Percentiles rank a stretch among this genome's conserved stretches.
phyloP scores from a whole-genome alignment of 1,140 invertebrate species.

The Heterodera carotae region DNA sequence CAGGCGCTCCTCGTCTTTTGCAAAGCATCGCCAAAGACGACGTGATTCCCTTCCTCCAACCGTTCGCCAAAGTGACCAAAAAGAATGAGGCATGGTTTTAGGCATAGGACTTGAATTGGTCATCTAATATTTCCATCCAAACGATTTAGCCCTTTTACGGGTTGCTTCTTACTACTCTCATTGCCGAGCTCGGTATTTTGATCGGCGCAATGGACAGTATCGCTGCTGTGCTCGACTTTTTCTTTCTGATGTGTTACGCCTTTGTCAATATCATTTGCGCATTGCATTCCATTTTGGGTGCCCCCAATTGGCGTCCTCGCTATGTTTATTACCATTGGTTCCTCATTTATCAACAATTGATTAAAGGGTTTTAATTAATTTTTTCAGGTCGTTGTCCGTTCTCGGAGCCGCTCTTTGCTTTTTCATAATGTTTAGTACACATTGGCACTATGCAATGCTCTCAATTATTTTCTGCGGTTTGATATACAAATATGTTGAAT shows the following conservation, averaged over 20 bases:
- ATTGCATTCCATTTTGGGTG: conserved; percentile 86
- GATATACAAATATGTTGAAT: conserved; percentile 99
- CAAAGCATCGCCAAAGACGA: conserved; percentile 66
- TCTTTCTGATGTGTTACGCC: conserved; percentile 99
- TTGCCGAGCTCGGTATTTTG: conserved; percentile 71
- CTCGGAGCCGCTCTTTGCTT: conserved; percentile 89
- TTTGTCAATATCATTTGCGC: conserved; percentile 98
- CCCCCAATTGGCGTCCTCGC: conserved; percentile 95
- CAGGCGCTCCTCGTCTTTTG: conserved; percentile 72
- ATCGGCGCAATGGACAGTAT: conserved; percentile 64
- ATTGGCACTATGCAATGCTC: conserved; percentile 94
- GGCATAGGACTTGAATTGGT: background rate
- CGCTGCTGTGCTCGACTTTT: conserved; percentile 69
- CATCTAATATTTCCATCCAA: background rate
- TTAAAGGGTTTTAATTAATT: background rate
- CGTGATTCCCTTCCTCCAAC: conserved; percentile 89
- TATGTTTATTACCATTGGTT: conserved; percentile 97
- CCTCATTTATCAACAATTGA: conserved; percentile 66
- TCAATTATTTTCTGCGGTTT: conserved; percentile 88
- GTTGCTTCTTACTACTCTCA: conserved; percentile 82
- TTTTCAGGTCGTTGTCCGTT: conserved; percentile 76
- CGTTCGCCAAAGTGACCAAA: conserved; percentile 86
- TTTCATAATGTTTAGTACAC: conserved; percentile 99
- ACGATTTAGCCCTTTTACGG: conserved; percentile 75
- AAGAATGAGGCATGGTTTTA: conserved; percentile 74